Evolutionary conservation across 1,140 invertebrate species (phyloP).

Genomic region (Wiebesia pumilae): DNA sequence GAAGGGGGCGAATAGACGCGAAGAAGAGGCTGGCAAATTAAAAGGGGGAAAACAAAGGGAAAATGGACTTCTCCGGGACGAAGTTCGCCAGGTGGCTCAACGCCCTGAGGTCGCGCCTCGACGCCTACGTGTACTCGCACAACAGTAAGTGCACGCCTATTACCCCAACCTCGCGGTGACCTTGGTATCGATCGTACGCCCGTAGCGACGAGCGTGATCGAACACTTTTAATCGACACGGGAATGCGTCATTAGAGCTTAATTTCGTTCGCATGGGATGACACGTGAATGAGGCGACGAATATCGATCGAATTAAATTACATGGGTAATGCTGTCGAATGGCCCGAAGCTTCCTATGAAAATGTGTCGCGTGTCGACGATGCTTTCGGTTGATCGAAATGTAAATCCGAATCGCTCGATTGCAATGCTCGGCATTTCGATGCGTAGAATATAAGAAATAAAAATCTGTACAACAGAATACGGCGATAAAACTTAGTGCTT

Average conservation of each 20-base stretch:
- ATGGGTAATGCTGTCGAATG: too few species aligned
- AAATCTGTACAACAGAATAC: too few species aligned
- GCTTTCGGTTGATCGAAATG: too few species aligned
- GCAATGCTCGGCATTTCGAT: too few species aligned
- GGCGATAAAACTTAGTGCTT: too few species aligned
- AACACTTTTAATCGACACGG: neutral
- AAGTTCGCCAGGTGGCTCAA: slow-evolving; percentile 54
- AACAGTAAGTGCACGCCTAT: slow-evolving; percentile 54
- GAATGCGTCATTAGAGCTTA: too few species aligned
- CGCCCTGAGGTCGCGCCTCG: slow-evolving; percentile 53
- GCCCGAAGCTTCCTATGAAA: too few species aligned
- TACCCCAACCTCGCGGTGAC: neutral
- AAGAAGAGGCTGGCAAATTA: neutral
- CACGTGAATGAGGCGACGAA: neutral
- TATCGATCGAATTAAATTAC: neutral
- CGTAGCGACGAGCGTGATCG: too few species aligned
- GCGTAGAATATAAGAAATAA: too few species aligned
- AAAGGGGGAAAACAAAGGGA: neutral
- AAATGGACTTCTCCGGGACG: slow-evolving; percentile 53
- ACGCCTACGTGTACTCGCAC: slow-evolving; percentile 57
- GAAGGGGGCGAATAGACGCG: neutral
- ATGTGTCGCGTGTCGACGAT: too few species aligned
- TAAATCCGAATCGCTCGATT: too few species aligned
- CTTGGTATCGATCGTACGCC: neutral
- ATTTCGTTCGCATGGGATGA: neutral